These are phyloP conservation scores for Tetramorium bicarinatum DNA, from an alignment of 2,888 invertebrate species.

Conservation along the genomic window DNA sequence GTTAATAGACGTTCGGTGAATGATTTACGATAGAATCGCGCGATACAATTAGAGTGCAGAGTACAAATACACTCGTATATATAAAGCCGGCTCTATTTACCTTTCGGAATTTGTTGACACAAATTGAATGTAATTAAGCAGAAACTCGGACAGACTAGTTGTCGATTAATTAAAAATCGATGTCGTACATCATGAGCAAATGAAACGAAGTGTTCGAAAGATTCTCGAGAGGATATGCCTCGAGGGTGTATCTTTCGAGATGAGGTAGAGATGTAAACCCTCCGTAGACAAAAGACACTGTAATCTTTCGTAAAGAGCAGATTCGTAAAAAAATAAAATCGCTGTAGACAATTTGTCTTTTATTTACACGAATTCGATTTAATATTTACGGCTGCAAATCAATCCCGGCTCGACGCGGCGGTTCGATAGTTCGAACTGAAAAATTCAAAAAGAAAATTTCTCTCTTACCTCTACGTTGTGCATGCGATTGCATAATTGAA, in stretches of 20 bases:
- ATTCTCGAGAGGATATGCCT: slow-evolving; percentile 23
- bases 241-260: slow-evolving; percentile 19
- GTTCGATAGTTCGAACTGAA: neutral
- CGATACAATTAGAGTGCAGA: slow-evolving; percentile 38
- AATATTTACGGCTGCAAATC: neutral
- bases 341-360: neutral
- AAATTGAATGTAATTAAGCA: slow-evolving; percentile 45
- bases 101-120: slow-evolving; percentile 34
- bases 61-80: slow-evolving; percentile 41
- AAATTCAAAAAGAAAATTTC: neutral
- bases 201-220: slow-evolving; percentile 45
- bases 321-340: slow-evolving; percentile 32
- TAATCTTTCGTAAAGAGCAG: slow-evolving; percentile 29
- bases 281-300: slow-evolving; percentile 29
- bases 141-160: slow-evolving; percentile 42
- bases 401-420: neutral
- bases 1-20: neutral
- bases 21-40: slow-evolving; percentile 15
- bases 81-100: slow-evolving; percentile 43
- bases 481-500: slow-evolving; percentile 91
- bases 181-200: slow-evolving; percentile 40
- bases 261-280: slow-evolving; percentile 36
- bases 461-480: slow-evolving; percentile 89
- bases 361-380: slow-evolving; percentile 1
- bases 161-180: slow-evolving; percentile 49